Percentiles rank a stretch among this genome's conserved stretches.
These are phyloP conservation scores for Drosophila dives DNA, from an alignment of 2,888 invertebrate genomes.

Conservation along the genomic window DNA sequence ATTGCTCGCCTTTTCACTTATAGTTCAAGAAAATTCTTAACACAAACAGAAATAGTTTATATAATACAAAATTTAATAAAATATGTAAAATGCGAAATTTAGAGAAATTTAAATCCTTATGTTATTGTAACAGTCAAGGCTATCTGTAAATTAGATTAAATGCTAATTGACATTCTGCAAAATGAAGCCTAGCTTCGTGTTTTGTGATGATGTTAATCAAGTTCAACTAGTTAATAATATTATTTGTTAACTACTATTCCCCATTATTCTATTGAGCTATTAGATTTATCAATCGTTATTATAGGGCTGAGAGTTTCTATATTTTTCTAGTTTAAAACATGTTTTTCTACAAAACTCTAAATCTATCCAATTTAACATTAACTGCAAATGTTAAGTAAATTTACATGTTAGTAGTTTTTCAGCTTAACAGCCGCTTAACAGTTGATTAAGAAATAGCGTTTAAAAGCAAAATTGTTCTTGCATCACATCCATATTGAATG, in stretches of 20 bases:
- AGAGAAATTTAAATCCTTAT: neutral
- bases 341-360: neutral
- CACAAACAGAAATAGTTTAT: conserved; percentile 4
- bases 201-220: neutral
- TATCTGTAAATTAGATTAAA: neutral
- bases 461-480: neutral
- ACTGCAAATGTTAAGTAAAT: neutral
- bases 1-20: conserved; percentile 43
- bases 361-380: neutral
- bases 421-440: neutral
- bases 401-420: neutral
- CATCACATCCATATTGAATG: conserved; percentile 13
- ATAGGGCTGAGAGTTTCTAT: neutral
- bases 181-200: neutral
- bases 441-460: neutral
- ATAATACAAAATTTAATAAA: too few relatives aligned
- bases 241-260: neutral
- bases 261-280: too few relatives aligned
- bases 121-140: neutral
- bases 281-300: neutral
- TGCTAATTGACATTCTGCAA: neutral
- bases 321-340: neutral
- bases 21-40: conserved; percentile 9
- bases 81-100: neutral
- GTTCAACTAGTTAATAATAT: neutral